These are phyloP conservation scores for Reinhardtius hippoglossoides DNA, from an alignment of 2,113 vertebrate species.

Conservation along the genomic window DNA sequence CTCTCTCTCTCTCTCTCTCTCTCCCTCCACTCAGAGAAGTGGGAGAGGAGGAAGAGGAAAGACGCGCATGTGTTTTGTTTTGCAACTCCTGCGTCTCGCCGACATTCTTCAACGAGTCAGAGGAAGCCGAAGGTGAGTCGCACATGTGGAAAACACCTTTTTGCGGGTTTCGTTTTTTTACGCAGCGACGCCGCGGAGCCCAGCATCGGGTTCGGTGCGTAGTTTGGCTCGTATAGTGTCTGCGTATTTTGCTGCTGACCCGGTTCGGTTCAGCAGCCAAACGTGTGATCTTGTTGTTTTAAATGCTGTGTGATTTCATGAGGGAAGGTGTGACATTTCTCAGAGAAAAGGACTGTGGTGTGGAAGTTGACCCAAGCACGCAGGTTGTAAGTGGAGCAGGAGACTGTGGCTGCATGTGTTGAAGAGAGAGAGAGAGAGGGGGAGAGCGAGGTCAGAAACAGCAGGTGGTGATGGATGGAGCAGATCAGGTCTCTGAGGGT, in stretches of 20 bases:
- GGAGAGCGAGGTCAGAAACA: constrained; percentile 37
- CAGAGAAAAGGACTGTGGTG: background rate
- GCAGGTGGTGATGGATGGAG: constrained; percentile 56
- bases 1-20: background rate
- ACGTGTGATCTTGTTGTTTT: background rate
- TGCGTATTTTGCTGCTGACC: constrained; percentile 16
- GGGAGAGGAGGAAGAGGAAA: constrained; percentile 10
- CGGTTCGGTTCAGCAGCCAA: constrained; percentile 3
- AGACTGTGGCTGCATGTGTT: background rate
- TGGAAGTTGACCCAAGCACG: constrained; percentile 11
- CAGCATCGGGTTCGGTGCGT: background rate
- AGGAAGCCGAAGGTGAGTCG: constrained; percentile 56
- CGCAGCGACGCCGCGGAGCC: background rate
- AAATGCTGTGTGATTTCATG: background rate
- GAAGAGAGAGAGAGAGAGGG: background rate
- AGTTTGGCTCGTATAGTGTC: background rate
- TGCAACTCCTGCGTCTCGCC: constrained; percentile 37
- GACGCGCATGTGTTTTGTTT: constrained; percentile 37
- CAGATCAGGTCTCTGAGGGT: constrained; percentile 59
- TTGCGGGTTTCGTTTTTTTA: background rate
- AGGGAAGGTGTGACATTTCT: too few species aligned
- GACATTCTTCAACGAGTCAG: constrained; percentile 37
- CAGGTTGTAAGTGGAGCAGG: constrained; percentile 19
- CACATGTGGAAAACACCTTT: background rate
- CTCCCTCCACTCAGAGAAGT: constrained; percentile 9